These are phyloP conservation scores for Cliona cf. orientalis DNA, from an alignment of 37 sponge, comb jelly and placozoan genomes.

Conservation along the genomic window DNA sequence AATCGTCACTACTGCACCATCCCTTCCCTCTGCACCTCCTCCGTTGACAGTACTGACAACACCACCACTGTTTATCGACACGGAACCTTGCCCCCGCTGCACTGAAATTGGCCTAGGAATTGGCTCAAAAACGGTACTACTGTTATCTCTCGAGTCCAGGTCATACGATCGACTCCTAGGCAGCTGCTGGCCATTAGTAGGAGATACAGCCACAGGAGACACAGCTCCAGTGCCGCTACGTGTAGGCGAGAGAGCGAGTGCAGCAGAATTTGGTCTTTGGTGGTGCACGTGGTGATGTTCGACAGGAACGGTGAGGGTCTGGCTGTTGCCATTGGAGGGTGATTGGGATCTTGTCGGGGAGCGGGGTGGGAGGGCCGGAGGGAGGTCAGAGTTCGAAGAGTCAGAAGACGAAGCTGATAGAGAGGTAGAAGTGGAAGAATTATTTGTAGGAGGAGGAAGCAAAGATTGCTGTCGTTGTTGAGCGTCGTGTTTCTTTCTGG, in stretches of 20 bases:
- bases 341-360: neutral
- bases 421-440: neutral
- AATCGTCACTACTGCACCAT: neutral
- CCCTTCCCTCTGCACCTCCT: neutral
- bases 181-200: neutral
- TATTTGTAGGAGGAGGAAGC: neutral
- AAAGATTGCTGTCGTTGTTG: neutral
- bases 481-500: too few species aligned
- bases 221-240: neutral
- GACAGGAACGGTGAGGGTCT: neutral
- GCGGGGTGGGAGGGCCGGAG: neutral
- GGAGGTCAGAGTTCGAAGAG: neutral
- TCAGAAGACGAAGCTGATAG: too few species aligned
- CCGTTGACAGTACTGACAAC: neutral
- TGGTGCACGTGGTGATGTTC: too few species aligned
- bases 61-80: neutral
- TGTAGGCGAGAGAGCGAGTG: neutral
- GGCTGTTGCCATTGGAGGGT: neutral
- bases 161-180: constrained; percentile 7
- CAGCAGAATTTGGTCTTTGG: neutral
- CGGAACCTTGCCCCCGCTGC: too few species aligned
- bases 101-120: neutral
- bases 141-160: constrained; percentile 14
- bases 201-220: too few species aligned
- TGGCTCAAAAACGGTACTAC: constrained; percentile 36